Percentiles rank a stretch among this genome's conserved stretches.
phyloP scores from a whole-genome alignment of 2,113 vertebrate species.

The Arizona elegans region DNA sequence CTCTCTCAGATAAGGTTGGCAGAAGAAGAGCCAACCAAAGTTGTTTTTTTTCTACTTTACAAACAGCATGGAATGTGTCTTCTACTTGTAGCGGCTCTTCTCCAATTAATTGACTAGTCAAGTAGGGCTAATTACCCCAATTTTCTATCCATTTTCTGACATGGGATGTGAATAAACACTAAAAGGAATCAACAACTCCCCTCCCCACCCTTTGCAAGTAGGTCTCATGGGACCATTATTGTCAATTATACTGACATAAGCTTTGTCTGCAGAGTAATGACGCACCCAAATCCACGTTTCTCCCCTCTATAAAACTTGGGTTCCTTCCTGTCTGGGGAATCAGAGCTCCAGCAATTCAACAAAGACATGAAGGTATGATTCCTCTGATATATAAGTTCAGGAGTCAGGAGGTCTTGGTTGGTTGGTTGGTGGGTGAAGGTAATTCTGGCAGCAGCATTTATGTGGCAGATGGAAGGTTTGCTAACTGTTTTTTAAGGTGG shows the following conservation, averaged over 20 bases:
- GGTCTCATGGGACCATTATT: background rate
- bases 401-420: background rate
- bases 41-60: background rate
- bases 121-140: conserved; percentile 20
- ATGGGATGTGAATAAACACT: conserved; percentile 2
- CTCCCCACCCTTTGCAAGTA: background rate
- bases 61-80: background rate
- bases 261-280: conserved; percentile 21
- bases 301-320: conserved; percentile 7
- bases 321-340: background rate
- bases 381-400: background rate
- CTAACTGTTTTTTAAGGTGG: background rate
- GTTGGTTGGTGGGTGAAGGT: background rate
- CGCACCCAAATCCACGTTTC: background rate
- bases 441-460: background rate
- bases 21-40: background rate
- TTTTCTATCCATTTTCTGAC: conserved; percentile 18
- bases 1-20: background rate
- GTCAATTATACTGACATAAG: conserved; percentile 6
- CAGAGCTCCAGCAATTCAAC: background rate
- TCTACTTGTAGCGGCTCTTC: background rate
- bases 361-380: conserved; percentile 10
- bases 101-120: conserved; percentile 6
- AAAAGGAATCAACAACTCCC: background rate
- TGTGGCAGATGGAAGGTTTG: background rate